These are phyloP conservation scores for Alethe castanea DNA, from an alignment of 2,113 vertebrate species.

Conservation along the genomic window DNA sequence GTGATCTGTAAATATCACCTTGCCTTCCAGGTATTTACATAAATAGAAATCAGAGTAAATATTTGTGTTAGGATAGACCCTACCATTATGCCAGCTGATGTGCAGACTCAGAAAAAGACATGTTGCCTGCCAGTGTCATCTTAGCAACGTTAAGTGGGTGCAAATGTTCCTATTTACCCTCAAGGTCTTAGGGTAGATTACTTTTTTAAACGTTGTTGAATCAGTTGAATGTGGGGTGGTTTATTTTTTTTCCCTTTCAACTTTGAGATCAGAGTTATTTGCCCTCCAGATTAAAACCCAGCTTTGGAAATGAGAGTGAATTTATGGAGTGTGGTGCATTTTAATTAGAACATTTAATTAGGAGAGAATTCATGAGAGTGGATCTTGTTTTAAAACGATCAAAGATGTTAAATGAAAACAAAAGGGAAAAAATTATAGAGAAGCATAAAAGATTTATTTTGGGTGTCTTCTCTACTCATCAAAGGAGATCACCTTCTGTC, in stretches of 20 bases:
- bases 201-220: neutral
- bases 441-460: conserved; percentile 42
- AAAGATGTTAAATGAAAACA: conserved; percentile 52
- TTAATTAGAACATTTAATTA: conserved; percentile 63
- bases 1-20: neutral
- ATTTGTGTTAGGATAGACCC: conserved; percentile 1
- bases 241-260: neutral
- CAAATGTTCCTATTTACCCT: neutral
- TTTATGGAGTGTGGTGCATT: conserved; percentile 47
- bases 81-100: neutral
- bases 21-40: neutral
- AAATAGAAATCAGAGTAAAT: conserved; percentile 29
- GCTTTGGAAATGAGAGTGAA: conserved; percentile 39
- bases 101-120: neutral
- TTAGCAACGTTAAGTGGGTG: neutral
- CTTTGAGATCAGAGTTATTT: conserved; percentile 15
- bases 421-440: conserved; percentile 1
- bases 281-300: conserved; percentile 41
- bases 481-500: conserved; percentile 37
- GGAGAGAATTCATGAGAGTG: conserved; percentile 32
- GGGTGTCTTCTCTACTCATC: neutral
- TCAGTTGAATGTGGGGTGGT: neutral
- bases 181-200: neutral
- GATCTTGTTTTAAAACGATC: conserved; percentile 39
- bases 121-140: neutral